A percentile compares a stretch with the other conserved stretches of the same genome.
phyloP scores from a whole-genome alignment of 2,113 vertebrate genomes.

The Mesocricetus auratus region DNA sequence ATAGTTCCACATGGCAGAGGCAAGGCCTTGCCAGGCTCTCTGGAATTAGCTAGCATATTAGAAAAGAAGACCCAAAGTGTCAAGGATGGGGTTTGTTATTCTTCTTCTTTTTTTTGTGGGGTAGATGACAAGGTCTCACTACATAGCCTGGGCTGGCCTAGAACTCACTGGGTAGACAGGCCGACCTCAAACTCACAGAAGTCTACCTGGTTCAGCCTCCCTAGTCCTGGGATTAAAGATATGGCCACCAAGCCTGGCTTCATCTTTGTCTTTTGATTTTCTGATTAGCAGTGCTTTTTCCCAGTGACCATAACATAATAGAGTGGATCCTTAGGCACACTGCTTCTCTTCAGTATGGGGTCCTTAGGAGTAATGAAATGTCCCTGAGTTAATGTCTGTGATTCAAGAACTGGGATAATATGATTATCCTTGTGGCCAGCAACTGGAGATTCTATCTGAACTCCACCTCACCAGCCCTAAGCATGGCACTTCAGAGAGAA shows the following conservation, averaged over 20 bases:
- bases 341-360: background rate
- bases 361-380: background rate
- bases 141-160: background rate
- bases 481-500: background rate
- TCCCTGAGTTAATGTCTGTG: background rate
- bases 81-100: background rate
- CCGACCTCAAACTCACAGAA: background rate
- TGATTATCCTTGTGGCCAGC: background rate
- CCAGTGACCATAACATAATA: background rate
- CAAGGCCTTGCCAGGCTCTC: background rate
- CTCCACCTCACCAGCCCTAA: background rate
- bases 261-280: background rate
- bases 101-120: background rate
- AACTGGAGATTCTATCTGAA: background rate
- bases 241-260: background rate
- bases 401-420: background rate
- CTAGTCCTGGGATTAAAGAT: background rate
- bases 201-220: background rate
- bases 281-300: background rate
- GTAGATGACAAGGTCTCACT: background rate
- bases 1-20: background rate
- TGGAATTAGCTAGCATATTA: background rate
- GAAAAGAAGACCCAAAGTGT: background rate
- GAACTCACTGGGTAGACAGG: background rate
- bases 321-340: background rate